Evolutionary conservation across 1,140 invertebrate genomes (phyloP), one percentile per base, ranked within the genome.

Genomic region (Drosophila athabasca): DNA sequence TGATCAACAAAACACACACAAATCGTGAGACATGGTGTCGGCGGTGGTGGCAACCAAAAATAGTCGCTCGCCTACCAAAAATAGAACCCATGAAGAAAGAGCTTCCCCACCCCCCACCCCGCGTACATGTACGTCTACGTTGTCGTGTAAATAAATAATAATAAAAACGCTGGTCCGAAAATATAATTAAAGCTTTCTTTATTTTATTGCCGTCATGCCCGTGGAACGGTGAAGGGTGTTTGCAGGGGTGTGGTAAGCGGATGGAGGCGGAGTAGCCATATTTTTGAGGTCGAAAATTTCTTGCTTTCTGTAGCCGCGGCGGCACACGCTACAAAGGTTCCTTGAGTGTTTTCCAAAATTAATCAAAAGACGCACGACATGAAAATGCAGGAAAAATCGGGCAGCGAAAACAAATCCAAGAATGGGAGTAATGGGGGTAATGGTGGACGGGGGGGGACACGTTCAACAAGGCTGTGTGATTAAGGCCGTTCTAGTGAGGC

Each of bases 151-250:
- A 80, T 85, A 84, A 84, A 78, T 67, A 70, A 76, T 60, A 58
- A 80, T 74, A 59, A 79, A 51, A 57, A 60, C 39, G 43, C 49
- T 39, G 57, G 62, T n/a, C 52, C 57, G 51, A 76, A 72, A 73
- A 84, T 76, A 84, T 54, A 79, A 84, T 76, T 69, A 74, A 69
- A 64, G 75, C 57, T 60, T 77, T 67, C 57, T 59, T 73, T 54
- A 66, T 75, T 76, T 68, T 76, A 76, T 59, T 73, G 48, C 51
- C 72, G 39, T 73, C 69, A 41, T 45, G 31, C 45, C 45, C 46
- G 35, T 13, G 57, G 43, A 17, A 22, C 22, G 41, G 24, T 26
- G 46, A 22, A 41, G 15, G 22, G 45, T 49, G 50, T 19, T 1
- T 46, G 9, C 54, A 29, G 46, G n/a, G 39, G 7, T 64, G 46